Percentiles rank a stretch among this genome's conserved stretches.
Evolutionary conservation across 2,888 invertebrate genomes (phyloP).

Genomic region (Hemicrepidius hirtus): DNA sequence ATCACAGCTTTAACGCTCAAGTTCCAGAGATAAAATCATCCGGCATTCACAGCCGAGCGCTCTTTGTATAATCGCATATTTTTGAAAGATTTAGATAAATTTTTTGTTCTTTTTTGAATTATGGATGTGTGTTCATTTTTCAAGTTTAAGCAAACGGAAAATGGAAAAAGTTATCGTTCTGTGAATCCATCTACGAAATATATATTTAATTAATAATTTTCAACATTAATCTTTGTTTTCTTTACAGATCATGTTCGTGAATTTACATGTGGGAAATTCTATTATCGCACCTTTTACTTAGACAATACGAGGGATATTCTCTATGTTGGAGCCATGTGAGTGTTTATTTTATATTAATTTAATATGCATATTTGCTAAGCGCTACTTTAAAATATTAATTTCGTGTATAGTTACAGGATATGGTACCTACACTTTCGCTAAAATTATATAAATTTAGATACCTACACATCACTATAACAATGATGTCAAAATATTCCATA

Average conservation of each 20-base stretch:
- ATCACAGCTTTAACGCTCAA: conserved; percentile 25
- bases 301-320: conserved; percentile 7
- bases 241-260: conserved; percentile 25
- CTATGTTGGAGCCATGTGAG: conserved; percentile 22
- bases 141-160: neutral
- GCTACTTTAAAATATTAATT: too few species aligned
- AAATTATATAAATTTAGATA: too few species aligned
- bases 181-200: neutral
- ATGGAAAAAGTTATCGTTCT: neutral
- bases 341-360: neutral
- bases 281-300: conserved; percentile 17
- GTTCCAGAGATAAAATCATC: conserved; percentile 20
- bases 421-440: too few species aligned
- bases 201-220: neutral
- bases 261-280: conserved; percentile 17
- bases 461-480: too few species aligned
- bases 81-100: conserved; percentile 14
- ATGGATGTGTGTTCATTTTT: too few species aligned
- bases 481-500: too few species aligned
- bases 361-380: too few species aligned
- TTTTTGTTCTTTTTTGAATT: neutral
- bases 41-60: conserved; percentile 11
- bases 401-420: too few species aligned
- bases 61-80: conserved; percentile 21
- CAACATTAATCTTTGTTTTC: neutral